Base-by-base conservation (phyloP, 2,797 vertebrate genomes). In the Lophotriccus pileatus region DNA sequence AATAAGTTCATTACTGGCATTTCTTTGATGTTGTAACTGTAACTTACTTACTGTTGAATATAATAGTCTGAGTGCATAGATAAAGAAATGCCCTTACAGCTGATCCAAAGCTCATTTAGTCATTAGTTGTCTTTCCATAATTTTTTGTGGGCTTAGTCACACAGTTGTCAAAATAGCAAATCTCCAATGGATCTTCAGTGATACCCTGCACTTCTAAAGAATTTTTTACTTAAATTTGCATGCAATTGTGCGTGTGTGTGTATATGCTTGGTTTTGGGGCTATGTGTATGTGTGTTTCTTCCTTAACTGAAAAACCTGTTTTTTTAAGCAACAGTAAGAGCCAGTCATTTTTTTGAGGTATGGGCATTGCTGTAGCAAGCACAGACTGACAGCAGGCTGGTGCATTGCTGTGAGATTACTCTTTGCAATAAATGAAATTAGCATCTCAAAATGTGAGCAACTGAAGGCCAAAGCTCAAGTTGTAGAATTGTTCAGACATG, bases 81-180 rank as follows among this genome's bases (percentile, higher is more conserved):
- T 79, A 79, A 79, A 78, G 76, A 91, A 89, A 92, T 92, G 58
- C 39, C 47, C 28, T 84, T 94, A 91, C 73, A 94, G 91, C 82
- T 90, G 76, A 92, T 91, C 87, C 93, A 92, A 91, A 92, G 92
- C 64, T 91, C 30, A 53, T 73, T 52, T 59, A 74, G 25, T 91
- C 34, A 66, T 84, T 37, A 46, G 5, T 12, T 90, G 34, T 90
- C 44, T 87, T 96, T 84, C 55, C 16, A 21, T 87, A 66, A 56
- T 89, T 68, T 70, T 87, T 47, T 22, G 46, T 79, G 25, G 14
- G 44, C 50, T 82, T 73, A 72, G 39, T 90, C 59, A 87, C 41
- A 55, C 7, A 32, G 1, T 49, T 58, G 23, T 88, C 25, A 63
- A 93, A 93, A 78, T 20, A 50, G 23, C 36, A 88, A 70, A 43